A percentile compares a stretch with the other conserved stretches of the same genome.
phyloP scores from a whole-genome alignment of 2,888 invertebrate species.

The Trichopoda pennipes region DNA sequence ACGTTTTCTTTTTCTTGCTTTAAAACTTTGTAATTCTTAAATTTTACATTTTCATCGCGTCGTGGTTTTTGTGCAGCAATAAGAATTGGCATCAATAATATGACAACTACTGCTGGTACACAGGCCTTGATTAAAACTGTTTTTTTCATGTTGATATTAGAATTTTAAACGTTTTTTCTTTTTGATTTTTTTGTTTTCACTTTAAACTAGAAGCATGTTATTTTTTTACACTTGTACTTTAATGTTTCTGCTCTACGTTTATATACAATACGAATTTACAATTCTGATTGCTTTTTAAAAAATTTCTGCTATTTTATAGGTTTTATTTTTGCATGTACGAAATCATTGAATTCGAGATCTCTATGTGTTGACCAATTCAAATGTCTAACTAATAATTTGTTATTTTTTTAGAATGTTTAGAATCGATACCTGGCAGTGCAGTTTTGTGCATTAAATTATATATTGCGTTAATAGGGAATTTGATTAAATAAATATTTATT shows the following conservation, averaged over 20 bases:
- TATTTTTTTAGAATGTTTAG: too few relatives aligned
- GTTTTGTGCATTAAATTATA: conserved; percentile 20
- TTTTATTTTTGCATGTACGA: conserved; percentile 3
- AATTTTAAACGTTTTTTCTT: conserved; percentile 1
- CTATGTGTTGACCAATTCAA: conserved; percentile 13
- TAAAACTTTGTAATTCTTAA: background rate
- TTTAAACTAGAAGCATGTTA: conserved; percentile 6
- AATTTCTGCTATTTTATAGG: conserved; percentile 61
- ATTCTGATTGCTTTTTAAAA: conserved; percentile 55
- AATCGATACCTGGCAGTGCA: too few relatives aligned
- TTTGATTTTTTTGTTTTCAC: conserved; percentile 1
- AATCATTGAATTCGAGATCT: background rate
- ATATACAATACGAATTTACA: conserved; percentile 50
- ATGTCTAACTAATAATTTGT: conserved; percentile 36
- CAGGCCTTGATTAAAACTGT: conserved; percentile 51
- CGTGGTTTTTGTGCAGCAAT: conserved; percentile 53
- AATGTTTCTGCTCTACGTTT: conserved; percentile 10
- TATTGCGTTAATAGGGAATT: conserved; percentile 9
- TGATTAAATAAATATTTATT: conserved; percentile 43
- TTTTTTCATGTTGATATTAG: conserved; percentile 48
- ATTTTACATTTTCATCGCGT: conserved; percentile 62
- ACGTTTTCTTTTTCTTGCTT: background rate
- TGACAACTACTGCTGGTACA: background rate
- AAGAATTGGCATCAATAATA: conserved; percentile 55
- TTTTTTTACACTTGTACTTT: conserved; percentile 16